Evolutionary conservation across 1,140 invertebrate species (phyloP), one percentile per base, ranked within the genome.

Genomic region (Zaprionus vittiger): DNA sequence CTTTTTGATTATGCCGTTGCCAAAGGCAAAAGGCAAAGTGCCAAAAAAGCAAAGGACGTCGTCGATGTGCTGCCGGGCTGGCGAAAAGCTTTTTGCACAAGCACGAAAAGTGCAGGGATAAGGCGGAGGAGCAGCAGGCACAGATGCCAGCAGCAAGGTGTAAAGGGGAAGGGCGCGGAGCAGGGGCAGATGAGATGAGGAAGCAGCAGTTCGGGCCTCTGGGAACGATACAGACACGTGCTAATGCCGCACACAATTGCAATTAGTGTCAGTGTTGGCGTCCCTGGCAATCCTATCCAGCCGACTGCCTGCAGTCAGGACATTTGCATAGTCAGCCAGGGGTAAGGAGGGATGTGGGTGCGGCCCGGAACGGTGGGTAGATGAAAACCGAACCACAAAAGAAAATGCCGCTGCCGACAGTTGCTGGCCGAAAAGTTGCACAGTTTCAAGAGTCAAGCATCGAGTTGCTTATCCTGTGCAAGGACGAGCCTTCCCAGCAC

Each of bases 241-340:
- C 84, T 84, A 87, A 89, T 89, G 84, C 81, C 78, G 81, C 84
- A 89, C 78, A 89, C 84, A 89, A 89, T 89, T 89, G 84, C 84
- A 89, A 90, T 89, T 89, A 89, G 84, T 89, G 84, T 89, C 85
- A 90, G 78, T 84, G 83, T 66, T 76, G 71, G 81, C 64, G 61
- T 67, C 57, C 77, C 72, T 66, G 67, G 55, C 81, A 70, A 73
- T 60, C n/a, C 44, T 60, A 47, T 67, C 64, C 62, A 52, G 77
- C 65, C 67, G 71, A 65, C 83, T 66, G 59, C 61, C 79, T 64
- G 67, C 76, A 81, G 44, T 56, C 57, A 66, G 73, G 55, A 55
- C 78, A 87, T 85, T 86, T 86, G 83, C 85, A 89, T 89, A 73
- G 67, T 76, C 81, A 77, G 79, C 84, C 77, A 90, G 73, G 69